Conservation (phyloP, 2,113 vertebrate genomes). For the Pluvianellus socialis region DNA sequence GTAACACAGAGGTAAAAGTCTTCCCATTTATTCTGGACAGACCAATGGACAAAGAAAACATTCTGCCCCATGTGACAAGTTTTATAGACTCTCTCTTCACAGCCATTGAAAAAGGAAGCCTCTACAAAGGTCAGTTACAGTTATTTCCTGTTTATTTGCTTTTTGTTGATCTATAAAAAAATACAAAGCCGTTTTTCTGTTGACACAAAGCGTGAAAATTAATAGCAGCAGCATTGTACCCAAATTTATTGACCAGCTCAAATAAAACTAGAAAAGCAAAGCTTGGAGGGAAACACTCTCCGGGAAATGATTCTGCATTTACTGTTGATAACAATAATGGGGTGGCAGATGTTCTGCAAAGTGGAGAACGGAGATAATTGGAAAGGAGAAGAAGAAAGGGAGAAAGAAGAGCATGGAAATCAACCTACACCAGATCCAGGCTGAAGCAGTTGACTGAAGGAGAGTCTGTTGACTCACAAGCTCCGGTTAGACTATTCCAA, state of each 20-base stretch:
- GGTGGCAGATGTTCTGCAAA: not conserved
- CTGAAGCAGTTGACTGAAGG: not conserved
- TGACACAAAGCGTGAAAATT: not conserved
- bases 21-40: constrained; percentile 67
- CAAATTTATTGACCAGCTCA: not conserved
- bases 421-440: not conserved
- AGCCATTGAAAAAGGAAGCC: constrained; percentile 73
- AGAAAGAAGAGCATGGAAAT: not conserved
- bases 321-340: not conserved
- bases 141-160: not conserved
- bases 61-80: constrained; percentile 69
- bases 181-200: not conserved
- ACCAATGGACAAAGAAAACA: constrained; percentile 77
- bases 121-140: constrained; percentile 82
- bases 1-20: not conserved
- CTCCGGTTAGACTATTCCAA: not conserved
- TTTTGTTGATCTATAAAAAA: not conserved
- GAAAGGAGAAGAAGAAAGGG: not conserved
- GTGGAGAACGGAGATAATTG: not conserved
- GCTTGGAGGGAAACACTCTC: not conserved
- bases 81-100: constrained; percentile 80
- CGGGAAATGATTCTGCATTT: not conserved
- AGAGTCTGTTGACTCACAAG: not conserved
- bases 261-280: not conserved
- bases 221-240: not conserved